These are phyloP conservation scores for Oeneis ivallda DNA, from an alignment of 2,888 invertebrate species.

Conservation along the genomic window DNA sequence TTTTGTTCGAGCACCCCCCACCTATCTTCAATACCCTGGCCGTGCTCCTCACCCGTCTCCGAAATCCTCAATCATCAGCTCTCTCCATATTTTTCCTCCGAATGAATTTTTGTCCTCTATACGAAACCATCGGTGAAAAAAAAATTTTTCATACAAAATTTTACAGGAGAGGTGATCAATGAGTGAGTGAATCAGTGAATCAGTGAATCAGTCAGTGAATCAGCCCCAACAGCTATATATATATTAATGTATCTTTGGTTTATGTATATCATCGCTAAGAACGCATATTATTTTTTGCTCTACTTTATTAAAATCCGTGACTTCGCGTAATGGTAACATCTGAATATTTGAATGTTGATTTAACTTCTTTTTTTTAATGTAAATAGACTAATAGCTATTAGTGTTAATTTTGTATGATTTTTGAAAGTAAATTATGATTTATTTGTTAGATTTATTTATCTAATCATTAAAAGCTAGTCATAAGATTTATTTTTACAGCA, in stretches of 20 bases:
- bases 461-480: not conserved
- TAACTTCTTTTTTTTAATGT: constrained; percentile 1
- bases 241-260: not conserved
- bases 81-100: too few relatives aligned
- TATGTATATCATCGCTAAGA: not conserved
- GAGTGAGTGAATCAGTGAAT: too few relatives aligned
- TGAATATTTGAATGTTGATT: constrained; percentile 18
- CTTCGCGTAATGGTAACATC: constrained; percentile 17
- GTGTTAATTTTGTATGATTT: constrained; percentile 15
- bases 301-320: constrained; percentile 20
- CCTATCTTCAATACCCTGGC: too few relatives aligned
- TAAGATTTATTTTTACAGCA: not conserved
- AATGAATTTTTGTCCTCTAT: too few relatives aligned
- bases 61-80: too few relatives aligned
- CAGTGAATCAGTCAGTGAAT: too few relatives aligned
- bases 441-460: not conserved
- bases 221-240: too few relatives aligned
- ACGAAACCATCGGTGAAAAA: too few relatives aligned
- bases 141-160: too few relatives aligned
- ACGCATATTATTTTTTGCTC: constrained; percentile 16
- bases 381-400: constrained; percentile 16
- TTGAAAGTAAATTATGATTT: constrained; percentile 9
- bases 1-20: too few relatives aligned
- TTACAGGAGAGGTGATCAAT: too few relatives aligned
- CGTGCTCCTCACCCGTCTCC: too few relatives aligned